These are phyloP conservation scores for Lerista edwardsae DNA, from an alignment of 2,797 vertebrate genomes.

Conservation along the genomic window DNA sequence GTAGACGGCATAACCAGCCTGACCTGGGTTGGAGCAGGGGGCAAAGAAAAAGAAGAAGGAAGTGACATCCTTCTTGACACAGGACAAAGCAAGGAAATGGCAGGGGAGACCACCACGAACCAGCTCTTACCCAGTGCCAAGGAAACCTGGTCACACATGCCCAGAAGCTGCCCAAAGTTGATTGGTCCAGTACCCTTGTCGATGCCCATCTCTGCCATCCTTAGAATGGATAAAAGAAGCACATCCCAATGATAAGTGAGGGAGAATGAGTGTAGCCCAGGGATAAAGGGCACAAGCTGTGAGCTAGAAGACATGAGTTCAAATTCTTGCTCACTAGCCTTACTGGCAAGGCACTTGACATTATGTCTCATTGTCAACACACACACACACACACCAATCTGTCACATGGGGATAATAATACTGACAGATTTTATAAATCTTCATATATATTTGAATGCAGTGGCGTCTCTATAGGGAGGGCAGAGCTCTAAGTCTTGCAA, in stretches of 20 bases:
- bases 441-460: too few relatives aligned
- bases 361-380: background rate
- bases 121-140: conserved; percentile 85
- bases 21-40: conserved; percentile 51
- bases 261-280: background rate
- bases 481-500: too few relatives aligned
- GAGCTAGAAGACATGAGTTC: background rate
- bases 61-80: too few relatives aligned
- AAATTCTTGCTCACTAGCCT: background rate
- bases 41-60: too few relatives aligned
- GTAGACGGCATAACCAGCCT: conserved; percentile 78
- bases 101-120: background rate
- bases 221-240: conserved; percentile 48
- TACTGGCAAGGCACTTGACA: background rate
- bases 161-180: conserved; percentile 90
- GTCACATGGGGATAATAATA: background rate
- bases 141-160: conserved; percentile 94
- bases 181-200: conserved; percentile 76
- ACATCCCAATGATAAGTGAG: background rate
- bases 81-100: background rate
- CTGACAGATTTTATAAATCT: too few relatives aligned
- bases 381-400: background rate
- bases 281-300: background rate
- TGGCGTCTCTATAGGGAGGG: too few relatives aligned
- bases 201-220: conserved; percentile 80